A percentile compares a stretch with the other conserved stretches of the same genome.
Evolutionary conservation across 2,888 invertebrate genomes (phyloP).

Genomic region (Mantis religiosa): DNA sequence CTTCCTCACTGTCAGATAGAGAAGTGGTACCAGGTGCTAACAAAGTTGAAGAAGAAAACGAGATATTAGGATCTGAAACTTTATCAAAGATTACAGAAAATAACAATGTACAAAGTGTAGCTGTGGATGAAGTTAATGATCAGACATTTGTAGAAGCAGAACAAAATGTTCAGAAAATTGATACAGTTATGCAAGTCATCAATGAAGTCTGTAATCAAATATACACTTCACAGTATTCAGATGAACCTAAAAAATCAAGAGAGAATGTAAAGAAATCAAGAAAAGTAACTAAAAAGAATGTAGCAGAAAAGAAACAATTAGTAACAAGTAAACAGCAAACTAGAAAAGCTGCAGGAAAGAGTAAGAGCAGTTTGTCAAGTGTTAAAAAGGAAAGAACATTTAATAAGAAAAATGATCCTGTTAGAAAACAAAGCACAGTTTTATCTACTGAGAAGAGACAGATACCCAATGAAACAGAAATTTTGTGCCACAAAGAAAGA

Average conservation of each 20-base stretch:
- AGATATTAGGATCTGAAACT: neutral
- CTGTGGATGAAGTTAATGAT: neutral
- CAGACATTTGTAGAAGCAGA: neutral
- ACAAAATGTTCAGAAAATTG: neutral
- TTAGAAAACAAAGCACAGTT: neutral
- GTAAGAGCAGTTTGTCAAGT: neutral
- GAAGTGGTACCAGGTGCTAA: neutral
- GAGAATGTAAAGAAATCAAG: neutral
- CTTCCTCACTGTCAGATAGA: neutral
- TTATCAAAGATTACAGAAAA: neutral
- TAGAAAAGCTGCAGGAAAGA: neutral
- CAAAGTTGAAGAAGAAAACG: neutral
- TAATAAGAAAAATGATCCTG: neutral
- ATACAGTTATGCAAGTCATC: neutral
- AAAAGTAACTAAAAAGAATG: neutral
- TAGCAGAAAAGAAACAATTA: neutral
- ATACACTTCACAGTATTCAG: neutral
- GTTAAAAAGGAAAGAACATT: neutral
- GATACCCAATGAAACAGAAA: neutral
- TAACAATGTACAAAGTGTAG: neutral
- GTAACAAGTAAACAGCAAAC: neutral
- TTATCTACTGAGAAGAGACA: neutral
- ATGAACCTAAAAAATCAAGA: neutral
- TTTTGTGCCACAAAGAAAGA: neutral
- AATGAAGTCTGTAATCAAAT: neutral